Evolutionary conservation across 2,797 vertebrate species (phyloP).

Genomic region (Myripristis murdjan): DNA sequence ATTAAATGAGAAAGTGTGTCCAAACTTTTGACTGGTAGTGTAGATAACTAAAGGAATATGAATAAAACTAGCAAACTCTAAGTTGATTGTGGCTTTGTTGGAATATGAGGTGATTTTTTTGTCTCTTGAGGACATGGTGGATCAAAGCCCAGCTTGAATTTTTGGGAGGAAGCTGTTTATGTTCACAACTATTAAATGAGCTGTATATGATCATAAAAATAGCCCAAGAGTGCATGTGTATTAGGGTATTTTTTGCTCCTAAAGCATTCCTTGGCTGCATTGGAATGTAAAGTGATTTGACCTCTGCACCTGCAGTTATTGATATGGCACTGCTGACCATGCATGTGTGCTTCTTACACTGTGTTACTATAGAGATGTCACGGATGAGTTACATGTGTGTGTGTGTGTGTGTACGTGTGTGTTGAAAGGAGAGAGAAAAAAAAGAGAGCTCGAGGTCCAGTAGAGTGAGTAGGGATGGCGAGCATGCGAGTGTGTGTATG

Average conservation of each 20-base stretch:
- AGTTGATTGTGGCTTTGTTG: not conserved
- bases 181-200: slow-evolving; percentile 6
- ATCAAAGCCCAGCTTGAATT: too few species aligned
- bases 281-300: slow-evolving; percentile 45
- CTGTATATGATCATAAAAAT: not conserved
- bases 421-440: too few species aligned
- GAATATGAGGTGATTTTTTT: not conserved
- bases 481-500: not conserved
- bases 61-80: too few species aligned
- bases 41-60: too few species aligned
- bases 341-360: not conserved
- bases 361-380: slow-evolving; percentile 9
- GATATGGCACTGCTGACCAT: not conserved
- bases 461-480: not conserved
- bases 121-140: not conserved
- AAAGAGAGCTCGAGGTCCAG: too few species aligned
- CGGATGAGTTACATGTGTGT: not conserved
- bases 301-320: slow-evolving; percentile 11
- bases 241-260: slow-evolving; percentile 2
- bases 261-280: not conserved
- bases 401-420: not conserved
- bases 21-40: too few species aligned
- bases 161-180: slow-evolving; percentile 31
- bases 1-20: too few species aligned
- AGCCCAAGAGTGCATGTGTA: slow-evolving; percentile 17